Evolutionary conservation across 2,797 vertebrate genomes (phyloP).

Genomic region (Betta splendens): DNA sequence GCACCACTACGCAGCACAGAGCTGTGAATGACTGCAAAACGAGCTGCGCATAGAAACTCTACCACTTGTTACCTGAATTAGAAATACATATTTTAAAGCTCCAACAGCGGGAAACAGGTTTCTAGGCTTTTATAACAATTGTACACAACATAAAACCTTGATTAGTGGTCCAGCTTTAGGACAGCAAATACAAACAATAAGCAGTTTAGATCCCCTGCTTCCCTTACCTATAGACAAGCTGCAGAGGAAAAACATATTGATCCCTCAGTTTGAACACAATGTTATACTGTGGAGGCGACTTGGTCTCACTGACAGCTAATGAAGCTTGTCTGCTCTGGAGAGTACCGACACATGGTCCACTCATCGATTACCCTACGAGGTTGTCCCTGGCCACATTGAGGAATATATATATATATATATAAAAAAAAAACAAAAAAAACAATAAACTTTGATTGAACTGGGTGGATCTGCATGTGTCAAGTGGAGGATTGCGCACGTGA

Average conservation of each 20-base stretch:
- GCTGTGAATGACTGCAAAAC: constrained; percentile 27
- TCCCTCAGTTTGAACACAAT: constrained; percentile 65
- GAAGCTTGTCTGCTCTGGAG: constrained; percentile 55
- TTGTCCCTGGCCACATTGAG: constrained; percentile 16
- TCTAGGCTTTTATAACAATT: constrained; percentile 41
- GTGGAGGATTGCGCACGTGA: constrained; percentile 13
- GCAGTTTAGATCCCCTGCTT: constrained; percentile 27
- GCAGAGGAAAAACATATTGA: constrained; percentile 61
- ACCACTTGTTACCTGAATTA: constrained; percentile 31
- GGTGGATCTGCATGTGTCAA: constrained; percentile 14
- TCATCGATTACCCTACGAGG: constrained; percentile 43
- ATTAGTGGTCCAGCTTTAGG: constrained; percentile 55
- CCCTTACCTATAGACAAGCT: constrained; percentile 21
- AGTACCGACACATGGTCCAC: constrained; percentile 12
- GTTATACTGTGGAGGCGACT: constrained; percentile 54
- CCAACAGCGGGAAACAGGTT: constrained; percentile 33
- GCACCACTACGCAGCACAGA: constrained; percentile 25
- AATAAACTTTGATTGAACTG: constrained; percentile 33
- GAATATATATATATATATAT: too few relatives aligned
- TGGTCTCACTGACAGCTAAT: constrained; percentile 67
- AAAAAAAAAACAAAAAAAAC: too few relatives aligned
- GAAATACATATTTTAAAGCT: constrained; percentile 56
- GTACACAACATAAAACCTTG: constrained; percentile 34
- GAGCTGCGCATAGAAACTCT: constrained; percentile 22
- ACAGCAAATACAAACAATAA: constrained; percentile 38